Base-by-base conservation (phyloP, 2,888 invertebrate genomes). In the Lasius fuliginosus region DNA sequence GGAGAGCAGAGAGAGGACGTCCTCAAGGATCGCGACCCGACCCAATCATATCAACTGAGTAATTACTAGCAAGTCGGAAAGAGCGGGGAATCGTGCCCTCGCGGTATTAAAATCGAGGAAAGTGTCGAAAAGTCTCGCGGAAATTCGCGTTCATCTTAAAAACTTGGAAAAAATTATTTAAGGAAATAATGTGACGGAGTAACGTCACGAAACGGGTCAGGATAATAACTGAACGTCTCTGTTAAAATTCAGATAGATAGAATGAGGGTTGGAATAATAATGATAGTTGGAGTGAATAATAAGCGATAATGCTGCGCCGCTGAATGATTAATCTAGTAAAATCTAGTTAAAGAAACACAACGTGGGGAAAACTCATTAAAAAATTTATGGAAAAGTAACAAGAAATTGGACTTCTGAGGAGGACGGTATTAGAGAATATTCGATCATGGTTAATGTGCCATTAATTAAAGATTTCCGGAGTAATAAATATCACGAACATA, bases 1-100 rank as follows among this genome's bases (percentile, higher is more conserved):
- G 75, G 82, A 71, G 84, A 76, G 84, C 82, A 85, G 67, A 73
- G 64, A 60, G 67, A 75, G 83, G 67, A n/a, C 49, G 71, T 83
- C 49, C 90, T 82, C 79, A 49, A 86, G 69, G 77, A 82, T 67
- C 81, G 84, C 68, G 68, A 76, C 76, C 30, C 46, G 30, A 46
- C 18, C 75, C 77, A 77, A 56, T 77, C 77, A 77, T 77, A 68
- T 77, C 77, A 68, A 77, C 69, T 36, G 77, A 77, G 74, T 82
- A 64, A 82, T 75, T 82, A 49, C 42, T 27, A 49, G 27, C 36
- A 64, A 40, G 53, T 64, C 23, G 46, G 76, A 40, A 69, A 69
- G 56, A 40, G n/a, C 36, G 12, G n/a, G n/a, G 53, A 53, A 62
- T 75, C 36, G 56, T 30, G 36, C 23, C 12, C 15, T 65, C 67